These are phyloP conservation scores for Harpagoxenus sublaevis DNA, from an alignment of 2,888 invertebrate genomes.

Conservation along the genomic window DNA sequence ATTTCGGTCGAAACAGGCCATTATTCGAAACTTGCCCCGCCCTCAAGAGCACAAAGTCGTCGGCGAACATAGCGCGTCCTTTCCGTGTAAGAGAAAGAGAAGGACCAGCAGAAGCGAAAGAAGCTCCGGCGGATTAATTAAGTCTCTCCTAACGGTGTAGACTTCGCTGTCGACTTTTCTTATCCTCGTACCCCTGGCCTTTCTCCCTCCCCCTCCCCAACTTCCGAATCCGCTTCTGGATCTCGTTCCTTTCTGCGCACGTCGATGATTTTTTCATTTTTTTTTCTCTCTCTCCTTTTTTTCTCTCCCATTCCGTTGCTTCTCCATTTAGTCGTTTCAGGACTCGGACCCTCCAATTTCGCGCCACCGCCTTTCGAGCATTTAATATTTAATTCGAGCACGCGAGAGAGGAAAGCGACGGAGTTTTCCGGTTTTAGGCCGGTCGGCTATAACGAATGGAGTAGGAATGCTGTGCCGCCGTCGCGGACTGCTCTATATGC, in stretches of 20 bases:
- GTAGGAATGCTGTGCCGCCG: constrained; percentile 24
- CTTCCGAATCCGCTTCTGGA: constrained; percentile 68
- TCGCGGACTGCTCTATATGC: constrained; percentile 82
- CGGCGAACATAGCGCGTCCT: constrained; percentile 65
- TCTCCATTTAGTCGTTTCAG: constrained; percentile 72
- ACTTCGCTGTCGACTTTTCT: constrained; percentile 75
- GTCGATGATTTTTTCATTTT: constrained; percentile 54
- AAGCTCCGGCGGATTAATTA: constrained; percentile 78
- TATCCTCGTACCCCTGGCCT: constrained; percentile 64
- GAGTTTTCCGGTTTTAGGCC: constrained; percentile 65
- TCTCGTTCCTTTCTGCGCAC: constrained; percentile 62
- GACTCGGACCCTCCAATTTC: constrained; percentile 76
- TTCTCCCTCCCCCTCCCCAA: constrained; percentile 51
- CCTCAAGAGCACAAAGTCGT: constrained; percentile 58
- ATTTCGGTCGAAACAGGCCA: constrained; percentile 52
- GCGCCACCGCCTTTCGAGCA: constrained; percentile 78
- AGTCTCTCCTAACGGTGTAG: constrained; percentile 74
- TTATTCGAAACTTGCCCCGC: constrained; percentile 53
- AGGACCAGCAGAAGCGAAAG: constrained; percentile 61
- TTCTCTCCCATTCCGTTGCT: constrained; percentile 60
- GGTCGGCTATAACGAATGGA: constrained; percentile 59
- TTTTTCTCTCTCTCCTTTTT: constrained; percentile 28
- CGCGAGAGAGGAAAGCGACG: constrained; percentile 68
- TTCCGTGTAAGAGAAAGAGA: constrained; percentile 50
- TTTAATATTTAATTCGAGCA: constrained; percentile 82